Conservation (phyloP, 2,888 invertebrate genomes). For the Drosophila fulvimacula region DNA sequence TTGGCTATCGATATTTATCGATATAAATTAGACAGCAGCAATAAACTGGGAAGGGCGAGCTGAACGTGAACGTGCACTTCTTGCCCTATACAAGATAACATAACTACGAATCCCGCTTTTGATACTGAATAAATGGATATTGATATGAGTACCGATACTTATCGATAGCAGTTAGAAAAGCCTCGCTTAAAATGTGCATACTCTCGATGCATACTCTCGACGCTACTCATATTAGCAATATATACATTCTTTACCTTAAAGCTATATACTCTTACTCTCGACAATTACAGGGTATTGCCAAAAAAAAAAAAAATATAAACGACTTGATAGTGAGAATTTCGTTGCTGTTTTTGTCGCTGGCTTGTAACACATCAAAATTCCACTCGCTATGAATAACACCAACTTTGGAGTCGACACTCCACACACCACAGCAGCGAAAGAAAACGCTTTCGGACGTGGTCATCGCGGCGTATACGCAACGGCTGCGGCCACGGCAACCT, state of each 20-base stretch:
- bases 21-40: neutral
- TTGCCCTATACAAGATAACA: neutral
- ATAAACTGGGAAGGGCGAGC: neutral
- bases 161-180: neutral
- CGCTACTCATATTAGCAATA: neutral
- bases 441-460: slow-evolving; percentile 13
- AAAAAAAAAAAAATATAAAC: no score
- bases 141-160: neutral
- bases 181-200: neutral
- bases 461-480: slow-evolving; percentile 50
- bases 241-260: neutral
- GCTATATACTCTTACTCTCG: neutral
- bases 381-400: slow-evolving; percentile 53
- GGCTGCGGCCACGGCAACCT: slow-evolving; percentile 55
- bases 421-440: slow-evolving; percentile 11
- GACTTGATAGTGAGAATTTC: slow-evolving; percentile 16
- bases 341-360: slow-evolving; percentile 14
- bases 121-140: no score
- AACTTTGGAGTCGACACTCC: slow-evolving; percentile 48
- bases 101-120: no score
- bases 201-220: neutral
- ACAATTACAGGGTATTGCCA: neutral
- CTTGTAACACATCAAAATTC: slow-evolving; percentile 54
- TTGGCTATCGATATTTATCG: neutral
- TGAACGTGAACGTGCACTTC: no score